A percentile compares a stretch with the other conserved stretches of the same genome.
Conservation (phyloP, 2,113 vertebrate genomes). For the Cephalopterus ornatus region DNA sequence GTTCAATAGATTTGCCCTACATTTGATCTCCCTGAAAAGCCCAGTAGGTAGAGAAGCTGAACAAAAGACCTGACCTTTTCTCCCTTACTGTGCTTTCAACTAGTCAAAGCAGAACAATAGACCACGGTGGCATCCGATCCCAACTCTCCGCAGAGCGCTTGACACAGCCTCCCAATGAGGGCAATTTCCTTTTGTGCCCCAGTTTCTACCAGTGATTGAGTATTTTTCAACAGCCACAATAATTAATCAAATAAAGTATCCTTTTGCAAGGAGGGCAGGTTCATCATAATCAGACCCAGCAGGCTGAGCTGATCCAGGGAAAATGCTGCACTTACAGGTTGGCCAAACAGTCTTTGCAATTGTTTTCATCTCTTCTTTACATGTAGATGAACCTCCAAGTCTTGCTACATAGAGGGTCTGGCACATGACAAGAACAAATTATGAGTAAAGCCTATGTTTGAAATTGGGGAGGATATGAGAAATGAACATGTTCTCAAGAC, state of each 20-base stretch:
- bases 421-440: background rate
- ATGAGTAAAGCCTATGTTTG: background rate
- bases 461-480: background rate
- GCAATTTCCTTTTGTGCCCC: slow-evolving; percentile 40
- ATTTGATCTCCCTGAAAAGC: background rate
- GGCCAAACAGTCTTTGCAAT: background rate
- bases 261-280: slow-evolving; percentile 12
- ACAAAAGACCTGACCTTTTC: slow-evolving; percentile 46
- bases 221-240: background rate
- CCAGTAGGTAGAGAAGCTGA: background rate
- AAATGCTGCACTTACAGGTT: background rate
- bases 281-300: background rate
- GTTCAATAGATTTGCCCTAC: slow-evolving; percentile 19
- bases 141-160: background rate
- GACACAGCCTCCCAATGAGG: background rate
- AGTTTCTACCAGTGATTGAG: background rate
- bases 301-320: background rate
- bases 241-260: slow-evolving; percentile 57
- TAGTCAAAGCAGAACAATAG: slow-evolving; percentile 1
- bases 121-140: background rate
- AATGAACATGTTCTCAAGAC: background rate
- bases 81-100: background rate
- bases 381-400: background rate
- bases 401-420: background rate
- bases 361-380: background rate